These are phyloP conservation scores for Ennomos erosarius DNA, from an alignment of 2,888 invertebrate species.

Conservation along the genomic window DNA sequence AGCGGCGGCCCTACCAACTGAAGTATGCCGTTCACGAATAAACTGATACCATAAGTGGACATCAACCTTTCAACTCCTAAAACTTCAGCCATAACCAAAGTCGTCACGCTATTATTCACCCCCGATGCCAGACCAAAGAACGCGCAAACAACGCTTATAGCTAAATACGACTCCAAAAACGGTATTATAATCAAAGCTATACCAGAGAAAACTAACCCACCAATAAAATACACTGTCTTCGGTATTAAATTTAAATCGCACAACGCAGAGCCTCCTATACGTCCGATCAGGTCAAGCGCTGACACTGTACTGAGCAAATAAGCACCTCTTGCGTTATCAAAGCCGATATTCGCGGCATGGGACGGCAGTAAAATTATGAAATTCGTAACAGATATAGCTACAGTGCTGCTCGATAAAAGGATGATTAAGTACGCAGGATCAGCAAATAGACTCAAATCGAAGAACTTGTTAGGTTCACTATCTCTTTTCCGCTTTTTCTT, in stretches of 20 bases:
- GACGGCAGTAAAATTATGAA: slow-evolving; percentile 93
- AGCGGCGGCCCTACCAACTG: slow-evolving; percentile 93
- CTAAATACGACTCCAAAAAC: slow-evolving; percentile 86
- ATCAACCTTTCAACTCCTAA: slow-evolving; percentile 93
- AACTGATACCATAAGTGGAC: slow-evolving; percentile 93
- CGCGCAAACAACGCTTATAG: slow-evolving; percentile 89
- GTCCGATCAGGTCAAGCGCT: slow-evolving; percentile 91
- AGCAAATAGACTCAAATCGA: slow-evolving; percentile 88
- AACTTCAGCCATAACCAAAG: slow-evolving; percentile 94
- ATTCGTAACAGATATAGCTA: slow-evolving; percentile 94
- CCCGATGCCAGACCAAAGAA: slow-evolving; percentile 93
- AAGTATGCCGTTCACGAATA: slow-evolving; percentile 93
- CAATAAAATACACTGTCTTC: slow-evolving; percentile 92
- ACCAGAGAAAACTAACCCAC: slow-evolving; percentile 91
- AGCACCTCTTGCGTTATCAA: slow-evolving; percentile 89
- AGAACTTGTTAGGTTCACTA: slow-evolving; percentile 86
- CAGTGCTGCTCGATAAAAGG: slow-evolving; percentile 92
- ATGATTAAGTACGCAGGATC: slow-evolving; percentile 93
- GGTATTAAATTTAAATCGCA: slow-evolving; percentile 92
- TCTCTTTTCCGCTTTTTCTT: slow-evolving; percentile 65
- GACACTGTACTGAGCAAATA: slow-evolving; percentile 92
- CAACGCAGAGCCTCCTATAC: slow-evolving; percentile 93
- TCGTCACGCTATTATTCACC: slow-evolving; percentile 93
- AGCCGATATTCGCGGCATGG: slow-evolving; percentile 89
- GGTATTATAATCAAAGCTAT: slow-evolving; percentile 90